A percentile compares a stretch with the other conserved stretches of the same genome.
Evolutionary conservation across 2,888 invertebrate species (phyloP).

Genomic region (Papilio demoleus): DNA sequence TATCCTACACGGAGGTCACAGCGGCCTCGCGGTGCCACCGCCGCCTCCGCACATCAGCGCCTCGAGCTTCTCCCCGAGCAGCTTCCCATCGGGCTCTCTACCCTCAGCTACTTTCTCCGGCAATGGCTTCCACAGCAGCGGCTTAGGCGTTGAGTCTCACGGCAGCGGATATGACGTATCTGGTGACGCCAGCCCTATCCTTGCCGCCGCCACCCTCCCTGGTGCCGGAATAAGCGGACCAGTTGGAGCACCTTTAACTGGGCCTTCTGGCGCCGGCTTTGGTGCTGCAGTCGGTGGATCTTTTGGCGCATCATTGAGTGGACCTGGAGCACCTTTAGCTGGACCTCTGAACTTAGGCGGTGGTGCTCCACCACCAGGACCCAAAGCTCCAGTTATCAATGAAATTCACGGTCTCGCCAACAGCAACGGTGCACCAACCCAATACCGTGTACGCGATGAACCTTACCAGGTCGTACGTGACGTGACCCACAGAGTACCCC

Average conservation of each 20-base stretch:
- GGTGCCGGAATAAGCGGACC: constrained; percentile 35
- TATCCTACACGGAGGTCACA: constrained; percentile 55
- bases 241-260: constrained; percentile 23
- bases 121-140: constrained; percentile 46
- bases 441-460: constrained; percentile 72
- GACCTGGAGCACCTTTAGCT: constrained; percentile 27
- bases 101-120: constrained; percentile 73
- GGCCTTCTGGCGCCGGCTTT: constrained; percentile 23
- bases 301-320: constrained; percentile 24
- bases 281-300: constrained; percentile 39
- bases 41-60: constrained; percentile 41
- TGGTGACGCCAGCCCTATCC: constrained; percentile 44
- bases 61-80: constrained; percentile 73
- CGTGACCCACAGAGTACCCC: constrained; percentile 82
- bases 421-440: constrained; percentile 70
- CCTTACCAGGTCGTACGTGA: constrained; percentile 72
- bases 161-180: constrained; percentile 44
- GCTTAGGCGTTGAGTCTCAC: constrained; percentile 42
- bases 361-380: constrained; percentile 62
- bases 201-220: constrained; percentile 42
- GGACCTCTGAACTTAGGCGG: constrained; percentile 47
- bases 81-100: constrained; percentile 72
- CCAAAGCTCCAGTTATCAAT: constrained; percentile 70
- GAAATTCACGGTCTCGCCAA: constrained; percentile 74
- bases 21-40: constrained; percentile 42